Conservation (phyloP, 2,797 vertebrate species). For the Octomys mimax region DNA sequence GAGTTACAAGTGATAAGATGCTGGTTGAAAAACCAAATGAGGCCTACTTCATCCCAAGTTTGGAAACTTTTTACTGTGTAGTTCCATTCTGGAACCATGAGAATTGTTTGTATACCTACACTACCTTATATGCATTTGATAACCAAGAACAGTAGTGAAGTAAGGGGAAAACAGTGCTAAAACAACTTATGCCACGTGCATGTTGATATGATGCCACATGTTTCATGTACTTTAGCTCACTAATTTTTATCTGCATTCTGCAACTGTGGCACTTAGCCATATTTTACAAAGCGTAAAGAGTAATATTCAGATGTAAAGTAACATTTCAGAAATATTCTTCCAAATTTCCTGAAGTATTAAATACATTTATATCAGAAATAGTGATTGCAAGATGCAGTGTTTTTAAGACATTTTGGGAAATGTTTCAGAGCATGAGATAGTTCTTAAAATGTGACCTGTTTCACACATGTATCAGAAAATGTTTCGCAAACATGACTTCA, state of each 20-base stretch:
- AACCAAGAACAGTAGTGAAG: neutral
- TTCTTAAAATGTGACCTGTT: constrained; percentile 45
- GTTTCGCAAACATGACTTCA: constrained; percentile 17
- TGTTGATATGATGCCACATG: neutral
- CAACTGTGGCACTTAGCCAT: neutral
- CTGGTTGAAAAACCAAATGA: neutral
- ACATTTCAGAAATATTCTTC: constrained; percentile 27
- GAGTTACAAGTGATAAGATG: neutral
- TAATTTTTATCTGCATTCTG: neutral
- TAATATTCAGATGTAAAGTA: neutral
- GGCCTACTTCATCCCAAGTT: neutral
- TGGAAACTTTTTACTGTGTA: neutral
- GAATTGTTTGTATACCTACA: neutral
- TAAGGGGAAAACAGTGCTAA: neutral
- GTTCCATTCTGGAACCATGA: neutral
- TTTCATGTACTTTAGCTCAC: neutral
- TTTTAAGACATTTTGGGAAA: constrained; percentile 29
- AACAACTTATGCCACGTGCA: neutral
- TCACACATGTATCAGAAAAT: constrained; percentile 8
- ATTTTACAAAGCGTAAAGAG: neutral
- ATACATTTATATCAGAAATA: constrained; percentile 50
- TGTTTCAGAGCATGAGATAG: constrained; percentile 30
- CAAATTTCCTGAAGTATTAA: constrained; percentile 27
- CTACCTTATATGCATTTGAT: neutral
- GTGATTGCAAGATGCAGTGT: neutral